These are phyloP conservation scores for Oceanodroma leucorhoa DNA, from an alignment of 2,797 vertebrate genomes.

Conservation along the genomic window DNA sequence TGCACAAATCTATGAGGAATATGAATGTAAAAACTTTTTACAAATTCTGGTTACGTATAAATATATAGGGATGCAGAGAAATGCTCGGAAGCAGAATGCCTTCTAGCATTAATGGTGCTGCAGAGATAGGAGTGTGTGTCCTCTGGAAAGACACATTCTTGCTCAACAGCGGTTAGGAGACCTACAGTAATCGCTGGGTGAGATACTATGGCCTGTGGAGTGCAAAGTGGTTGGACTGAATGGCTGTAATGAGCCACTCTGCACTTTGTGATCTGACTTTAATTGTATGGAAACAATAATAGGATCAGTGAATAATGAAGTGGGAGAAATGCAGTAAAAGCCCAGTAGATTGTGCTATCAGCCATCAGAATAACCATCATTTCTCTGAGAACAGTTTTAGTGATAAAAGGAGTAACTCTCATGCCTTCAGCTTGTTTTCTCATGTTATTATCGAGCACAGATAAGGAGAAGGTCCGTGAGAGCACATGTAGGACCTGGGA, in stretches of 20 bases:
- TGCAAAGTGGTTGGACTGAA: background rate
- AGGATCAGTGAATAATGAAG: background rate
- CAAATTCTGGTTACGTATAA: background rate
- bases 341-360: constrained; percentile 55
- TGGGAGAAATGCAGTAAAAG: constrained; percentile 16
- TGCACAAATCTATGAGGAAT: background rate
- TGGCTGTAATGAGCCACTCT: background rate
- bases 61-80: background rate
- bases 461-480: background rate
- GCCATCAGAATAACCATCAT: background rate
- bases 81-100: background rate
- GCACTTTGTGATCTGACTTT: background rate
- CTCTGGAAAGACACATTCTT: fast-evolving
- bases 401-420: background rate
- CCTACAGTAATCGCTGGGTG: background rate
- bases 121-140: background rate
- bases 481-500: background rate
- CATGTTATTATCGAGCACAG: fast-evolving
- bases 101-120: background rate
- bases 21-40: background rate
- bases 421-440: background rate
- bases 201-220: background rate
- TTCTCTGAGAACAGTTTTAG: background rate
- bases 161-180: background rate
- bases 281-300: background rate